These are phyloP conservation scores for Tolmerus cingulatus DNA, from an alignment of 2,888 invertebrate genomes.

Conservation along the genomic window DNA sequence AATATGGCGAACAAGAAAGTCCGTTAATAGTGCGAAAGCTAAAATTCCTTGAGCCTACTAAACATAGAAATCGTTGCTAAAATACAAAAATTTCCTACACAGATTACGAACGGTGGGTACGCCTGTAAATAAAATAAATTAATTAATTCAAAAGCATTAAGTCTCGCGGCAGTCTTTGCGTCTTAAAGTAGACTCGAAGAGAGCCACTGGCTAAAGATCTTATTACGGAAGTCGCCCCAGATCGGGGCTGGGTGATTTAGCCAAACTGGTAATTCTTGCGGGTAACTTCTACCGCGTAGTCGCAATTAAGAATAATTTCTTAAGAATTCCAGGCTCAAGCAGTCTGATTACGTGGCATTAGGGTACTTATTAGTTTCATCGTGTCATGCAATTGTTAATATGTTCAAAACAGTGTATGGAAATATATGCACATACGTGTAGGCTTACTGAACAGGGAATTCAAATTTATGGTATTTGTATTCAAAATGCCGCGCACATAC, in stretches of 20 bases:
- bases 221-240: constrained; percentile 27
- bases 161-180: background rate
- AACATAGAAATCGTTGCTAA: background rate
- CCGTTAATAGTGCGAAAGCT: background rate
- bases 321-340: background rate
- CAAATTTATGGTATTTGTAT: background rate
- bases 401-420: background rate
- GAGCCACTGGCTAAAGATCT: background rate
- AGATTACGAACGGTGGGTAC: background rate
- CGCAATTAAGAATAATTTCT: constrained; percentile 11
- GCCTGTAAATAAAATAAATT: background rate
- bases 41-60: background rate
- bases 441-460: background rate
- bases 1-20: background rate
- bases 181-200: background rate
- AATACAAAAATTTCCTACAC: background rate
- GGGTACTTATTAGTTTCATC: background rate
- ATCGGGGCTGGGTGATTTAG: background rate
- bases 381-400: background rate
- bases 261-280: constrained; percentile 9
- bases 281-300: background rate
- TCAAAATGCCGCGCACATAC: background rate
- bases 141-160: background rate
- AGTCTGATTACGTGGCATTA: background rate
- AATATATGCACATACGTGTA: background rate